Evolutionary conservation across 1,140 invertebrate genomes (phyloP).

Genomic region (Macrostomum lignano): DNA sequence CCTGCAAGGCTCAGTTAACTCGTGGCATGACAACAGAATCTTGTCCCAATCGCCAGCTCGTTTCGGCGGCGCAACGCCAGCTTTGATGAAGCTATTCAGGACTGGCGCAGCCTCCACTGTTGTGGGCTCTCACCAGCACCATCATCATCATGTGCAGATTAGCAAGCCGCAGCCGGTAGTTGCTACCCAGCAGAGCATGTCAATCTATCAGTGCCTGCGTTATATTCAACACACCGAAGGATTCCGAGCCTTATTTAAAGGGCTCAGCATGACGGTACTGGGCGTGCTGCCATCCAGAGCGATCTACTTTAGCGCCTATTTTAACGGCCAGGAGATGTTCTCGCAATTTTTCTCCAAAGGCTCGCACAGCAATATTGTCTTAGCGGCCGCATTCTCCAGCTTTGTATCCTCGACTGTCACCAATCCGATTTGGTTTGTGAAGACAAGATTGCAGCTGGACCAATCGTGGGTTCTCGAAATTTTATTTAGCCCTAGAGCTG

Average conservation of each 20-base stretch:
- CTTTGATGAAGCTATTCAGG: too few relatives aligned
- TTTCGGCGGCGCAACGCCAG: too few relatives aligned
- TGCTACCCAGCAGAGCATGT: too few relatives aligned
- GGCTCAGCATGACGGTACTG: constrained; percentile 75
- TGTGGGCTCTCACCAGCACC: background rate
- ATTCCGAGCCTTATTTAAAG: constrained; percentile 66
- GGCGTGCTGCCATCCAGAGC: constrained; percentile 87
- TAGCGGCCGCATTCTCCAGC: constrained; percentile 72
- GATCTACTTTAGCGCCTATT: constrained; percentile 94
- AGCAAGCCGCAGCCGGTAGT: too few relatives aligned
- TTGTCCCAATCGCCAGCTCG: too few relatives aligned
- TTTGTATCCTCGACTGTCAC: constrained; percentile 60
- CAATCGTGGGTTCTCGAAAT: too few relatives aligned
- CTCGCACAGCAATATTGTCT: constrained; percentile 66
- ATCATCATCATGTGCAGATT: background rate
- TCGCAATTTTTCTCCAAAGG: constrained; percentile 52
- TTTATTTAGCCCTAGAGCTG: too few relatives aligned
- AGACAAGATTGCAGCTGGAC: constrained; percentile 82
- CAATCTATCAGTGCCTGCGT: too few relatives aligned
- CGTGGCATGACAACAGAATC: too few relatives aligned
- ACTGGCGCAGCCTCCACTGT: constrained; percentile 1
- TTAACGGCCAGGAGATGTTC: constrained; percentile 53
- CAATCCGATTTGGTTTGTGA: constrained; percentile 98
- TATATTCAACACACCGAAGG: constrained; percentile 77
- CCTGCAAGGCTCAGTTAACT: constrained; percentile 50